Conservation (phyloP, 2,797 vertebrate genomes). For the Brotula barbata region DNA sequence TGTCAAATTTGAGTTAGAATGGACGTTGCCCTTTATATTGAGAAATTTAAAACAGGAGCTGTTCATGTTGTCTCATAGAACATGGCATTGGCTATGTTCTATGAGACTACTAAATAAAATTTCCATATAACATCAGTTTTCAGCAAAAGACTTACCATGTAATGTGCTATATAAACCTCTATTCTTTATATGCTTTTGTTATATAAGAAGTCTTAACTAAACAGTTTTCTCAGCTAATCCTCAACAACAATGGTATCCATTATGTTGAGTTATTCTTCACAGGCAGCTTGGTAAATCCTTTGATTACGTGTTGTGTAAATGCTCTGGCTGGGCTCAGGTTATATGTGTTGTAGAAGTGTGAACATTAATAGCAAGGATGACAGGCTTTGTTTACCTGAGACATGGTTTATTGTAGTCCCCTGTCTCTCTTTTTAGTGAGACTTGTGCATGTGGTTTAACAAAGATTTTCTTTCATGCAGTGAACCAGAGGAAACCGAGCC, state of each 20-base stretch:
- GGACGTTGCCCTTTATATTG: background rate
- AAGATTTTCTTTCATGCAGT: slow-evolving; percentile 37
- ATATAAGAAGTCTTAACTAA: background rate
- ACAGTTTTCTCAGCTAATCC: slow-evolving; percentile 6
- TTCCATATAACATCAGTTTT: background rate
- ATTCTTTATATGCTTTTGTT: background rate
- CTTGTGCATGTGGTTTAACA: slow-evolving; percentile 13
- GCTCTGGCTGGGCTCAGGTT: background rate
- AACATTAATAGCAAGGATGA: background rate
- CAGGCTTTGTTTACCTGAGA: background rate
- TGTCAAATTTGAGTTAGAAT: background rate
- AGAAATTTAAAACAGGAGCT: background rate
- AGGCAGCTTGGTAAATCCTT: slow-evolving; percentile 13
- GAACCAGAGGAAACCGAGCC: slow-evolving; percentile 26
- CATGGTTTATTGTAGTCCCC: background rate
- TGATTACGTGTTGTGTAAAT: slow-evolving; percentile 10
- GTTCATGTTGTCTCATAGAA: no score
- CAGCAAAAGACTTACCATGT: background rate
- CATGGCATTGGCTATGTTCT: no score
- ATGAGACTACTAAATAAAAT: no score
- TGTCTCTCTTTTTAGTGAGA: background rate
- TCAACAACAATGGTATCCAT: background rate
- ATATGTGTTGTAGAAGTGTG: background rate
- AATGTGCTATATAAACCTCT: background rate
- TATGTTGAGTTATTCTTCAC: slow-evolving; percentile 15